Evolutionary conservation across 2,888 invertebrate genomes (phyloP).

Genomic region (Biston stratarius): DNA sequence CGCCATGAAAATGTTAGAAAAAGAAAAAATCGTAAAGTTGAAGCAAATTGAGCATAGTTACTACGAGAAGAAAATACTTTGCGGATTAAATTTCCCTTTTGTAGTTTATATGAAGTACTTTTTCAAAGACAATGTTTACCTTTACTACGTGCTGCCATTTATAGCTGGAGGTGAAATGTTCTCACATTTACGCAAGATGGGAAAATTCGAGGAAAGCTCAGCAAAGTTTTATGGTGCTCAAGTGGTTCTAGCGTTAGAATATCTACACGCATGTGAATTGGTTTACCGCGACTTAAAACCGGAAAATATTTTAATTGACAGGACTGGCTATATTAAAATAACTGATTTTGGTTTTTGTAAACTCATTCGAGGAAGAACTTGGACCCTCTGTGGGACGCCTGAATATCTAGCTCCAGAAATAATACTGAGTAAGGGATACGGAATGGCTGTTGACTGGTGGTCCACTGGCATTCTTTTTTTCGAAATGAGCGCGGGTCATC

Average conservation of each 20-base stretch:
- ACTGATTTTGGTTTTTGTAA: slow-evolving; percentile 99
- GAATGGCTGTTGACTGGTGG: slow-evolving; percentile 98
- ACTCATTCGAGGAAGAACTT: slow-evolving; percentile 90
- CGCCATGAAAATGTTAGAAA: slow-evolving; percentile 96
- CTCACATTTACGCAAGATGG: slow-evolving; percentile 88
- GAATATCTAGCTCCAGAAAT: slow-evolving; percentile 98
- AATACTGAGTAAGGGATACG: slow-evolving; percentile 96
- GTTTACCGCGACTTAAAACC: slow-evolving; percentile 97
- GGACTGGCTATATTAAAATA: slow-evolving; percentile 92
- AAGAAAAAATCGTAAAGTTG: slow-evolving; percentile 93
- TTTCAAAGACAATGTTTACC: slow-evolving; percentile 94
- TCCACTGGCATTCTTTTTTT: slow-evolving; percentile 94
- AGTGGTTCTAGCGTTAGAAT: slow-evolving; percentile 95
- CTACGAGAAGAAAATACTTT: slow-evolving; percentile 95
- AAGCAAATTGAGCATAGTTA: slow-evolving; percentile 96
- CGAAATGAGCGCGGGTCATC: slow-evolving; percentile 96
- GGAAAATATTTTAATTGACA: slow-evolving; percentile 95
- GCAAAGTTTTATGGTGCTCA: slow-evolving; percentile 96
- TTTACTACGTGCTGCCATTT: slow-evolving; percentile 94
- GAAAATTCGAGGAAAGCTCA: slow-evolving; percentile 90
- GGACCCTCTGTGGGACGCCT: slow-evolving; percentile 98
- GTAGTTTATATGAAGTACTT: slow-evolving; percentile 93
- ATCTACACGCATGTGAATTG: slow-evolving; percentile 94
- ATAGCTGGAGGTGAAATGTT: slow-evolving; percentile 96
- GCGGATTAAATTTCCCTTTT: slow-evolving; percentile 95